Percentiles rank a stretch among this genome's conserved stretches.
Evolutionary conservation across 1,140 invertebrate species (phyloP).

Genomic region (Acyrthosiphon pisum): DNA sequence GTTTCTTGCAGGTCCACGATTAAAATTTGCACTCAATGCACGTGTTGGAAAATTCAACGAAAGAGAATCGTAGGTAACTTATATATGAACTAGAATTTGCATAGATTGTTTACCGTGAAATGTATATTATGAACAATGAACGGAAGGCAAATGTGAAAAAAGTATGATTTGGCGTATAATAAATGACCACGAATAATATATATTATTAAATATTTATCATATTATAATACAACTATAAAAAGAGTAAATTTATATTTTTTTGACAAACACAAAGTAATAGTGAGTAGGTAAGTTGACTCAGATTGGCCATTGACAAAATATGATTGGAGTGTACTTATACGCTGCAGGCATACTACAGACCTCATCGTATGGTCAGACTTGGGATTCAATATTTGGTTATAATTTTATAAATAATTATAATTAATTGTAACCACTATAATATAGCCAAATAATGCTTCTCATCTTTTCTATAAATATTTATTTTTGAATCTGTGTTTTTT

Average conservation of each 20-base stretch:
- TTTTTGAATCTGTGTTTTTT: not conserved
- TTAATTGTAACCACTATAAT: not conserved
- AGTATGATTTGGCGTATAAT: not conserved
- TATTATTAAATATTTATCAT: too few species aligned
- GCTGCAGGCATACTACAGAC: too few species aligned
- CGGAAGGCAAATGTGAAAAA: not conserved
- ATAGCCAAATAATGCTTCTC: not conserved
- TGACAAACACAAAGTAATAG: too few species aligned
- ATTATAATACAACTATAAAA: not conserved
- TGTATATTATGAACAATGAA: not conserved
- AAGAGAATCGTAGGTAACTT: not conserved
- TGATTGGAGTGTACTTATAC: not conserved
- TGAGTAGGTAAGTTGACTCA: too few species aligned
- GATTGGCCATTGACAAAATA: not conserved
- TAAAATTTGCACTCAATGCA: not conserved
- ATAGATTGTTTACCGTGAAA: not conserved
- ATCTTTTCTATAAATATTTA: not conserved
- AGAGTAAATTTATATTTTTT: too few species aligned
- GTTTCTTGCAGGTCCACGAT: not conserved
- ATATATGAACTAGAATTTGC: not conserved
- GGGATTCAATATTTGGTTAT: not conserved
- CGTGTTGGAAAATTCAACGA: not conserved
- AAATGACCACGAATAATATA: too few species aligned
- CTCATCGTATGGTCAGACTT: not conserved
- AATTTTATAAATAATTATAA: not conserved